Conservation (phyloP, 2,888 invertebrate genomes). For the Ectemnius continuus region DNA sequence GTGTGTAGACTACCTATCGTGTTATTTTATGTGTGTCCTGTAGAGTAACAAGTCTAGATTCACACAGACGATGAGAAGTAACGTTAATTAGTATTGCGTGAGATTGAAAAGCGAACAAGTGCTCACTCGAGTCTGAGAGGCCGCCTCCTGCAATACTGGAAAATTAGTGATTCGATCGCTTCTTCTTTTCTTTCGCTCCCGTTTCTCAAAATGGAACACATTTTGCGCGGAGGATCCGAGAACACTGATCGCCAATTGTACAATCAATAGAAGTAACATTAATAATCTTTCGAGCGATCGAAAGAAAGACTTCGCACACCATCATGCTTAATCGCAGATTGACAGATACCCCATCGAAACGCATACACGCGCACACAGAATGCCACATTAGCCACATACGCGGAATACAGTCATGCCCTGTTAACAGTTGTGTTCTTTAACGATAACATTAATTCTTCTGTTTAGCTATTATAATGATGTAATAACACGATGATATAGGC, state of each 20-base stretch:
- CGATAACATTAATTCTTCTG: slow-evolving; percentile 65
- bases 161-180: neutral
- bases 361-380: slow-evolving; percentile 41
- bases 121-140: no score
- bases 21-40: no score
- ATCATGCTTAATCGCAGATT: slow-evolving; percentile 8
- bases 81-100: no score
- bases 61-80: no score
- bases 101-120: no score
- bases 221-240: slow-evolving; percentile 8
- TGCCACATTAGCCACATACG: slow-evolving; percentile 25
- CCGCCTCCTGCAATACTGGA: no score
- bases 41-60: no score
- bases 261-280: slow-evolving; percentile 29
- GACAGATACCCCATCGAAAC: neutral
- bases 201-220: neutral
- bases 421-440: slow-evolving; percentile 73
- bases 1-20: no score
- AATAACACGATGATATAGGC: slow-evolving; percentile 77
- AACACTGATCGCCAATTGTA: slow-evolving; percentile 33
- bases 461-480: slow-evolving; percentile 61
- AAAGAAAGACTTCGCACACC: slow-evolving; percentile 36
- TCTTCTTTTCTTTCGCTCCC: neutral
- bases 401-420: slow-evolving; percentile 55
- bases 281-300: slow-evolving; percentile 46